Base-by-base conservation (phyloP, 2,113 vertebrate species). In the Calypte anna region DNA sequence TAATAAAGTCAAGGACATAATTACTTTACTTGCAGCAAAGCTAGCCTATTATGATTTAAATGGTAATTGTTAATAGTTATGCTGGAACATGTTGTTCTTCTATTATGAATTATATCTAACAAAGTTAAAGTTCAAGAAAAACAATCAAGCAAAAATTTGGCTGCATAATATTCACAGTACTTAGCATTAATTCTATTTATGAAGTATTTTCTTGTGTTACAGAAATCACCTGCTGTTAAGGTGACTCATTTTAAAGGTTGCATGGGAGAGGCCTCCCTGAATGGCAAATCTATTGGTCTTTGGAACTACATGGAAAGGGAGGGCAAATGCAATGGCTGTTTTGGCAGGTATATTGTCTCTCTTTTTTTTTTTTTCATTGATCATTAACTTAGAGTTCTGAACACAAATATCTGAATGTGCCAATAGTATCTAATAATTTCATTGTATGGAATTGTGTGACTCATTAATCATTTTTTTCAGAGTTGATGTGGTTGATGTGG, bases 251-350 rank as follows among this genome's bases (percentile, higher is more conserved):
- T 99, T 91, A 98, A 97, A 97, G 99, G 99, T 20, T 99, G 99
- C 87, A 95, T 99, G 91, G 98, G 98, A 10, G 98, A 99, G 55
- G 98, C 98, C 5, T 97, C 95, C 6, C 93, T 99, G 54, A 99
- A 99, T 15, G 99, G 99, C 72, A 98, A 94, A 77, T 98, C 98
- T 31, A 89, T 99, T 0, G 99, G 99, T 18, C 97, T 99, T 50
- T 99, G 99, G 99, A 99, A 99, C 94, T 99, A 99, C 11, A 6
- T 98, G 17, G 97, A 98, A 77, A 98, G 98, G 75, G 98, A 99
- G 86, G 99, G 99, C 40, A 93, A 86, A 14, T 99, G 99, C 81
- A 97, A 82, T 24, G 99, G 99, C 89, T 99, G 99, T 94, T 99
- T 99, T 82, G 98, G 98, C 97, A 99, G 99, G 99, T 99, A 98